phyloP scores from a whole-genome alignment of 1,140 invertebrate species.

The Hydropsyche tenuis region DNA sequence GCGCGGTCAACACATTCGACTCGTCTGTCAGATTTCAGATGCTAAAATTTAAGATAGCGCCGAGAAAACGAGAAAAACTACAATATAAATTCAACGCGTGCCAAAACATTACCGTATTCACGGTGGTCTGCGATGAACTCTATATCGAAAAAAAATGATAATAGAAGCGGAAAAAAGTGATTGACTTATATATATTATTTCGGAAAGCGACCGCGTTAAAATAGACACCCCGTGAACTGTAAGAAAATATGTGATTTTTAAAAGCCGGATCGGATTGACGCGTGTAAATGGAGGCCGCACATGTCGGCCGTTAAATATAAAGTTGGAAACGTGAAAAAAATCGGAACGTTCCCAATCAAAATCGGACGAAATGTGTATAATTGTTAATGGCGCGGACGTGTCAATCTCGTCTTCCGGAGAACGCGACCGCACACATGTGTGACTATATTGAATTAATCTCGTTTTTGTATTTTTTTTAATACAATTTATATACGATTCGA shows the following conservation, averaged over 20 bases:
- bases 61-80: constrained; percentile 24
- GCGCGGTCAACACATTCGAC: not conserved
- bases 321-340: too few relatives aligned
- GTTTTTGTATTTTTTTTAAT: not conserved
- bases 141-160: constrained; percentile 3
- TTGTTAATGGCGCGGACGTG: too few relatives aligned
- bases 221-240: too few relatives aligned
- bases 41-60: constrained; percentile 9
- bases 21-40: constrained; percentile 20
- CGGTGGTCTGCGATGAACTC: not conserved
- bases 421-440: too few relatives aligned
- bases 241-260: too few relatives aligned
- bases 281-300: too few relatives aligned
- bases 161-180: too few relatives aligned
- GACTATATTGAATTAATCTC: not conserved
- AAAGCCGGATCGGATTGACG: too few relatives aligned
- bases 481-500: constrained; percentile 1
- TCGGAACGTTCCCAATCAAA: not conserved
- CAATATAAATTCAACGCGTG: constrained; percentile 28
- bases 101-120: constrained; percentile 25
- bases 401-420: too few relatives aligned
- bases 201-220: too few relatives aligned
- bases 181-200: too few relatives aligned
- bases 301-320: too few relatives aligned
- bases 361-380: not conserved